Conservation (phyloP, 2,888 invertebrate genomes). For the Drosophila quasianomalipes region DNA sequence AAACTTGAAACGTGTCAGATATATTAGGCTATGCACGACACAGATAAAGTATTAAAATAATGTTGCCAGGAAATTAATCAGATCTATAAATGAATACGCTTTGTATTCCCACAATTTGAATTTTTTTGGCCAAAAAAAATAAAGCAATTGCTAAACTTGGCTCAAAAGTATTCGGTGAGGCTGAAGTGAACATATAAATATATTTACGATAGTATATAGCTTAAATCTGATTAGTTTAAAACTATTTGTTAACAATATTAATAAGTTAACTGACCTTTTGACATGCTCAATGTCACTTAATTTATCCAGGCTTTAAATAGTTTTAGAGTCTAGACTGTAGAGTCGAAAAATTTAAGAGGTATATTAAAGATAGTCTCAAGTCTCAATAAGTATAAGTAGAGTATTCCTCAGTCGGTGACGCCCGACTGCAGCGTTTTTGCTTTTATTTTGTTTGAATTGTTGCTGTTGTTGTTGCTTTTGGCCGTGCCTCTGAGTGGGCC, state of each 20-base stretch:
- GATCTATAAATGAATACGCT: background rate
- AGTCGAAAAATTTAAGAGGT: background rate
- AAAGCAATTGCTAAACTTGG: too few relatives aligned
- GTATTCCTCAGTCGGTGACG: background rate
- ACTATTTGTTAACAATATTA: too few relatives aligned
- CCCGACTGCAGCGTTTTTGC: background rate
- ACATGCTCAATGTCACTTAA: background rate
- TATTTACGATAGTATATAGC: background rate
- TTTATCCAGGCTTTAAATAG: too few relatives aligned
- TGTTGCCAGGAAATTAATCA: background rate
- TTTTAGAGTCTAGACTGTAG: background rate
- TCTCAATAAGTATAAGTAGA: background rate
- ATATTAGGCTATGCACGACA: background rate
- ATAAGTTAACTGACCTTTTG: too few relatives aligned
- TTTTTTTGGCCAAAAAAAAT: background rate
- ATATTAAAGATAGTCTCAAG: background rate
- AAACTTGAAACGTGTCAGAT: background rate
- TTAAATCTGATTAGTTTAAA: too few relatives aligned
- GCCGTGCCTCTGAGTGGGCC: constrained; percentile 42
- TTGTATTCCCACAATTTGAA: background rate
- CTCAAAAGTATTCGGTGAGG: too few relatives aligned
- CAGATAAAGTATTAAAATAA: background rate
- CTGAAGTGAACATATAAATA: too few relatives aligned
- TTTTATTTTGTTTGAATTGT: background rate
- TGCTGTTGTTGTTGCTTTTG: background rate